Evolutionary conservation across 2,797 vertebrate genomes (phyloP), one percentile per base, ranked within the genome.

Genomic region (Notolabrus celidotus): DNA sequence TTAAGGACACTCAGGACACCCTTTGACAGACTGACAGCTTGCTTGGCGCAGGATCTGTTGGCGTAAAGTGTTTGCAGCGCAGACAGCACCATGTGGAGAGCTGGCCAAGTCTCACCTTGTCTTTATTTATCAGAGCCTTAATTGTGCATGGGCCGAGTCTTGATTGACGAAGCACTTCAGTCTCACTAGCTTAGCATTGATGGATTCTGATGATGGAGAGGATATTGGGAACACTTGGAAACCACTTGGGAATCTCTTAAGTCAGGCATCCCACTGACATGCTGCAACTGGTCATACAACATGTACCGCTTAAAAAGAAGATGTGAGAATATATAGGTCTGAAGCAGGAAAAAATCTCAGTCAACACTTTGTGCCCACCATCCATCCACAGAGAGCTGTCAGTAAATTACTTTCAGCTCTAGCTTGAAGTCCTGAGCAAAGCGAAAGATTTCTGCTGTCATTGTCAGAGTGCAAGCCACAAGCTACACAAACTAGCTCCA

Each of bases 1-100:
- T 90, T 85, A 88, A 82, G 76, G 81, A 88, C 83, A 67, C 66
- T 79, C 38, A 56, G 75, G 81, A 83, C 77, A 65, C 72, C 1
- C 69, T 72, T 79, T 83, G 85, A 86, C 71, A 63, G 60, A 70
- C 67, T 71, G 79, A 82, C 71, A 69, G 71, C 63, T 71, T 33
- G 58, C 50, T 23, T 38, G 45, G 74, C 68, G 12, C 43, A 74
- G 63, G 51, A 71, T 81, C 71, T 67, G 64, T 59, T 67, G 4
- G 38, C 23, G 36, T 43, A 52, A 76, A 74, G 77, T 46, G 50
- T 61, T 58, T 67, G 60, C 41, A 80, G 38, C 0, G 0, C 23
- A 63, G 57, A 77, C 42, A 36, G 36, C 52, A 16, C 52, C 38
- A 25, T 56, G 52, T 56, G 45, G 46, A 56, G 59, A 64, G 15